Conservation (phyloP, 2,797 vertebrate species). For the Falco cherrug region DNA sequence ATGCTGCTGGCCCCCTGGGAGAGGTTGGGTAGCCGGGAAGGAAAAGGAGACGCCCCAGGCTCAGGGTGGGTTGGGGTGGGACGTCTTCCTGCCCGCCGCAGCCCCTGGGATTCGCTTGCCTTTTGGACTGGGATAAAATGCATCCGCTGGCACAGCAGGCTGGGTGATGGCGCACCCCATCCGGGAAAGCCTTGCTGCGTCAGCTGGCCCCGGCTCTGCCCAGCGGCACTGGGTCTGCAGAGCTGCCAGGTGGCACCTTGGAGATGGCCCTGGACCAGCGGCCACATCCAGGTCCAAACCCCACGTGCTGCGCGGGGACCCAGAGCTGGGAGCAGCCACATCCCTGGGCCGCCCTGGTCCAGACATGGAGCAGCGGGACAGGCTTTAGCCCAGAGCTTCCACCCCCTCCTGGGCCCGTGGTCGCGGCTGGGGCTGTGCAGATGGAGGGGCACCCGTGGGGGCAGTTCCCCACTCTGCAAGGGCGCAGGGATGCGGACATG, state of each 20-base stretch:
- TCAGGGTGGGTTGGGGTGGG: not conserved
- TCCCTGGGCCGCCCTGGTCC: not conserved
- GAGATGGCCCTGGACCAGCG: not conserved
- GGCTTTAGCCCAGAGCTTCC: not conserved
- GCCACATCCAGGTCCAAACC: not conserved
- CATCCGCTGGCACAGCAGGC: not conserved
- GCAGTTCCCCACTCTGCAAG: accelerated
- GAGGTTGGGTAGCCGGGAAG: not conserved
- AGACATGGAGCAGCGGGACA: accelerated
- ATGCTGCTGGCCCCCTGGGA: conserved; percentile 9
- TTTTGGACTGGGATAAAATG: not conserved
- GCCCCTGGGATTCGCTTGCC: not conserved
- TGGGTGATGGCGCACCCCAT: not conserved
- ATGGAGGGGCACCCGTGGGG: not conserved
- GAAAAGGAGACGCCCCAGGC: conserved; percentile 34
- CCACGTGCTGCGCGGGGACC: accelerated
- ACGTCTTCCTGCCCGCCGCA: not conserved
- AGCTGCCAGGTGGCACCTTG: accelerated
- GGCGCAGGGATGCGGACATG: accelerated
- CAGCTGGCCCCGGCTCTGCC: accelerated
- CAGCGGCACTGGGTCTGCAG: accelerated
- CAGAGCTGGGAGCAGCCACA: not conserved
- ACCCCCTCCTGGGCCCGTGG: accelerated
- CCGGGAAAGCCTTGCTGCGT: not conserved
- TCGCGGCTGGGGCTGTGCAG: not conserved